Evolutionary conservation across 35 echinoderm and acorn worm genomes (phyloP).

Genomic region (Acanthaster planci): DNA sequence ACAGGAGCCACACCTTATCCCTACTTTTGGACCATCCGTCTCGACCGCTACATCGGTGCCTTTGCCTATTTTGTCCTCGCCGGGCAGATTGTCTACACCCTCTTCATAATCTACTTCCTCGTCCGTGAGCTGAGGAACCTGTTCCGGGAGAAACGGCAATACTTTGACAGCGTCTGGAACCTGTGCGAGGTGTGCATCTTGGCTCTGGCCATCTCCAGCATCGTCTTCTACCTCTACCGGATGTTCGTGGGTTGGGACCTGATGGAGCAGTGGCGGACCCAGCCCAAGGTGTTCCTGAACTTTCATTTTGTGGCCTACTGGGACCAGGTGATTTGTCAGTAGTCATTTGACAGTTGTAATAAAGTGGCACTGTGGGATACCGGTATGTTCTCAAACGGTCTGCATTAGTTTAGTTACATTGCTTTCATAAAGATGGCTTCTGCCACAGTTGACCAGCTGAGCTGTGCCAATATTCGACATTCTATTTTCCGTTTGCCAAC

Average conservation of each 20-base stretch:
- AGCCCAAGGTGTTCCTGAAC: conserved; percentile 69
- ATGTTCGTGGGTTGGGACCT: conserved; percentile 59
- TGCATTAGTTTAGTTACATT: too few species aligned
- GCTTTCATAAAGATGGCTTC: too few species aligned
- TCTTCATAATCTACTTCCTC: conserved; percentile 83
- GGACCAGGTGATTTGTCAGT: too few species aligned
- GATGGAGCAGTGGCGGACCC: conserved; percentile 51
- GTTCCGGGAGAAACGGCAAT: conserved; percentile 50
- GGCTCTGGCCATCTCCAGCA: conserved; percentile 44
- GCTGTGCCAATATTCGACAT: too few species aligned
- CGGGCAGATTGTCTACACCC: conserved; percentile 61
- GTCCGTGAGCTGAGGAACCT: conserved; percentile 52
- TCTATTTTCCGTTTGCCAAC: too few species aligned
- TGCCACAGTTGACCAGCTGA: too few species aligned
- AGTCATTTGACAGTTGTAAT: too few species aligned
- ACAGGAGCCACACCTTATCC: conserved; percentile 68
- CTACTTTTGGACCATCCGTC: conserved; percentile 64
- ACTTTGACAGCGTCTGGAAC: conserved; percentile 76
- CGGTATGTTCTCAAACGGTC: too few species aligned
- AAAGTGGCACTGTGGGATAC: too few species aligned
- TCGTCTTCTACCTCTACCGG: conserved; percentile 74
- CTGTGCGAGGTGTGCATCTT: conserved; percentile 65
- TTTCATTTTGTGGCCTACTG: conserved; percentile 90
- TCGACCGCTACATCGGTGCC: conserved; percentile 70
- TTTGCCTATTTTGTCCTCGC: conserved; percentile 66